Evolutionary conservation across 2,797 vertebrate genomes (phyloP).

Genomic region (Aselliscus stoliczkanus): DNA sequence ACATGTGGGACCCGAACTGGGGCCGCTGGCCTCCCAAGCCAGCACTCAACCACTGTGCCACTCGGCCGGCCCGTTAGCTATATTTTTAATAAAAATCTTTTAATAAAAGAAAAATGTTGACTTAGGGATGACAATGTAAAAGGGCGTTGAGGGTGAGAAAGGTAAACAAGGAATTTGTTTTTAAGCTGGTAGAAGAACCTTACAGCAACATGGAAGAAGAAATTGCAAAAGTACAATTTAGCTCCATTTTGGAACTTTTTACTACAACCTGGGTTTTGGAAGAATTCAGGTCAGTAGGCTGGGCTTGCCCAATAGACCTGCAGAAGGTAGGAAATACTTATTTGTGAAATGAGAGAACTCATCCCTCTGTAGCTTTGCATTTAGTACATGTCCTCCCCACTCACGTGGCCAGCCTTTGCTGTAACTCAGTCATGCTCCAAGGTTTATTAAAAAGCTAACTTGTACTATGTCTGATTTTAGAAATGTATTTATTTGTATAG

Average conservation of each 20-base stretch:
- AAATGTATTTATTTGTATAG: background rate
- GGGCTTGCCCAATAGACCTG: background rate
- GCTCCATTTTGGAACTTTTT: background rate
- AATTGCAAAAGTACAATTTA: background rate
- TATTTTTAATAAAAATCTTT: too few species aligned
- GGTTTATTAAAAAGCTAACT: background rate
- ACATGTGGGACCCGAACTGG: too few species aligned
- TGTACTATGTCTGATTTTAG: background rate
- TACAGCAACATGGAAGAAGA: background rate
- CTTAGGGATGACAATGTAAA: background rate
- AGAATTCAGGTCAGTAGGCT: background rate
- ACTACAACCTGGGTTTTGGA: background rate
- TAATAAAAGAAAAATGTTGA: background rate
- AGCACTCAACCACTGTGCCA: too few species aligned
- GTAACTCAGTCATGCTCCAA: background rate
- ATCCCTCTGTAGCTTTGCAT: background rate
- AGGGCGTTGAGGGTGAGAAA: background rate
- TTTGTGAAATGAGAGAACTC: background rate
- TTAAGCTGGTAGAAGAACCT: background rate
- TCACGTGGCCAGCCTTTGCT: background rate
- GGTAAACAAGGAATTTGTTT: background rate
- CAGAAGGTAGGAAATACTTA: background rate
- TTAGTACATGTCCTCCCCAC: background rate
- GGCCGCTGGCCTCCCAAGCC: too few species aligned
- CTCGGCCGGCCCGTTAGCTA: too few species aligned